phyloP scores from a whole-genome alignment of 2,113 vertebrate species.

The Okapia johnstoni region DNA sequence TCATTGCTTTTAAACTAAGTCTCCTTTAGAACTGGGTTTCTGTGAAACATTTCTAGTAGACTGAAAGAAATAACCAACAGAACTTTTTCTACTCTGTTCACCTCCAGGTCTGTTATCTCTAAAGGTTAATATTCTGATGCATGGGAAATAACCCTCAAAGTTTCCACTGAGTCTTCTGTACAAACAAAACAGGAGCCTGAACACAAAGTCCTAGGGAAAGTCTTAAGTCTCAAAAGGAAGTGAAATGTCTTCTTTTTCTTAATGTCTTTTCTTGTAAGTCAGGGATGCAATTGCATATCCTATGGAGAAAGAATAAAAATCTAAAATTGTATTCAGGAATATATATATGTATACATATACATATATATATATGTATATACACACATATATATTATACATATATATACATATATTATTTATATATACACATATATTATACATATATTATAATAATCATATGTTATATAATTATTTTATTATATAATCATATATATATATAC shows the following conservation, averaged over 20 bases:
- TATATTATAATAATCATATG: background rate
- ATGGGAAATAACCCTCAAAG: background rate
- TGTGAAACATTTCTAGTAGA: background rate
- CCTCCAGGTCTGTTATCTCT: background rate
- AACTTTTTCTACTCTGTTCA: background rate
- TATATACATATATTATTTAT: no score
- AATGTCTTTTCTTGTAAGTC: conserved; percentile 45
- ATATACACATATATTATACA: background rate
- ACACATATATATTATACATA: background rate
- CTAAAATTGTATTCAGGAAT: background rate
- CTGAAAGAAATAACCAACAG: background rate
- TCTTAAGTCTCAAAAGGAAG: background rate
- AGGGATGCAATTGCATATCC: background rate
- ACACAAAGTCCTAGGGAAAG: background rate
- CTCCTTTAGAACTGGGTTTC: background rate
- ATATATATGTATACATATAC: background rate
- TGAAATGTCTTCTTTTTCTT: conserved; percentile 25
- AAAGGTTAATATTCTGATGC: background rate
- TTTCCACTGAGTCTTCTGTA: background rate
- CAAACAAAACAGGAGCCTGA: conserved; percentile 15
- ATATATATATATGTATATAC: background rate
- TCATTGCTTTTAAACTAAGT: background rate
- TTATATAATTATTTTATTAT: background rate
- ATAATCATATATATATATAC: background rate
- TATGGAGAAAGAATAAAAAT: background rate